Base-by-base conservation (phyloP, 2,888 invertebrate genomes). In the Stomorhina lunata region DNA sequence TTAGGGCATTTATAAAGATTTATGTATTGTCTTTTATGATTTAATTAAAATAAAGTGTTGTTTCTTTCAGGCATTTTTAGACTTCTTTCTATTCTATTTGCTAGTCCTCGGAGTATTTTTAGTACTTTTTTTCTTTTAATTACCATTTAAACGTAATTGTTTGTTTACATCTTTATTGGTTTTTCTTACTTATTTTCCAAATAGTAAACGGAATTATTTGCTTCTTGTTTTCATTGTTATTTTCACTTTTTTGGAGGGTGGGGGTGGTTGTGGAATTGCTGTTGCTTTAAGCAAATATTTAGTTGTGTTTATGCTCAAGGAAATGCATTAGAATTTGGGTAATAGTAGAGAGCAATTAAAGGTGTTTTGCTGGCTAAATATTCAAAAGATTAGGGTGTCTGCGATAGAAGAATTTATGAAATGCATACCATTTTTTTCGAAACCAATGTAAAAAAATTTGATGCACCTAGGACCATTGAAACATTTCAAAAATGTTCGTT, bases 11-110 rank as follows among this genome's bases (percentile, higher is more conserved):
- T 80, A 77, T 40, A 63, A 76, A 79, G 81, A 84, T 84, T 84
- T 84, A 84, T 83, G 80, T 59, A 69, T 78, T 80, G 79, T 73
- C 63, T 80, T 68, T 80, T 83, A 83, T 72, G 77, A 81, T 84
- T 84, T 84, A 84, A 84, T 84, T 84, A 83, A 83, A 84, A 84
- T 71, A 77, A 84, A 84, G 83, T 83, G 77, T 80, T 77, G 22
- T 79, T 77, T 73, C 32, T 50, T 68, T 22, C 61, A 32, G 77
- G 22, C 59, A 68, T 66, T n/a, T 50, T 40, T 48, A n/a, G n/a
- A n/a, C n/a, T n/a, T 15, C 2, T 17, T 71, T 10, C 15, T 32
- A 3, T 15, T 22, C 45, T n/a, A n/a, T 34, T 50, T n/a, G n/a
- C 34, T 7, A 34, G 25, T 10, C 17, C 2, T 15, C 10, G n/a